phyloP scores from a whole-genome alignment of 2,797 vertebrate species.

The Acanthurus lineatus region DNA sequence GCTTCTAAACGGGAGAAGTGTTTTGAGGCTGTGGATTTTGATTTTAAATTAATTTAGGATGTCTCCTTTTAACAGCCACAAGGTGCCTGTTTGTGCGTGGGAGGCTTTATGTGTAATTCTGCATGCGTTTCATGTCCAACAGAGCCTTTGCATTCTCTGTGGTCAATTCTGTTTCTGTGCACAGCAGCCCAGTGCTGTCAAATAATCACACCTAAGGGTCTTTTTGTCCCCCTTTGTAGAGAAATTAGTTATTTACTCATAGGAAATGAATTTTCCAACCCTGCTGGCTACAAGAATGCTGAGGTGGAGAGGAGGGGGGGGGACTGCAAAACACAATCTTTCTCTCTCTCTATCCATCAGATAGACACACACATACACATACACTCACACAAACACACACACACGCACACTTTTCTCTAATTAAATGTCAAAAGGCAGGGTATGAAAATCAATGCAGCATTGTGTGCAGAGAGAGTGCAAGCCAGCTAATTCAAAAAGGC shows the following conservation, averaged over 20 bases:
- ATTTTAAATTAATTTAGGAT: neutral
- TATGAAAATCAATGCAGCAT: conserved; percentile 71
- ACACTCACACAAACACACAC: conserved; percentile 32
- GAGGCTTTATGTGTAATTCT: conserved; percentile 13
- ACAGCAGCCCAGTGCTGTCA: conserved; percentile 22
- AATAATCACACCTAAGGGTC: conserved; percentile 54
- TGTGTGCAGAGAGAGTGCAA: conserved; percentile 56
- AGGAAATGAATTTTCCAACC: conserved; percentile 70
- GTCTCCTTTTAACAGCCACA: neutral
- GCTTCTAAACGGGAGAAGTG: neutral
- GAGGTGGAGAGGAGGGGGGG: conserved; percentile 20
- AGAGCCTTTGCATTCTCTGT: neutral
- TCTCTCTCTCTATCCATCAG: conserved; percentile 37
- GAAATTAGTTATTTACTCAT: conserved; percentile 72
- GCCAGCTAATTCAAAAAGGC: conserved; percentile 58
- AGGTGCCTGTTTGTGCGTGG: neutral
- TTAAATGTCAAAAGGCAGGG: conserved; percentile 75
- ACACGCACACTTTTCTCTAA: conserved; percentile 62
- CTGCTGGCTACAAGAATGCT: conserved; percentile 34
- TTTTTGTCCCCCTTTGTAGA: conserved; percentile 55
- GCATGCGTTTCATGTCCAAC: neutral
- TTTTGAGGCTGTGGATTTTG: neutral
- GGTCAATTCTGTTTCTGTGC: conserved; percentile 17
- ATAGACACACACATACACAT: conserved; percentile 30
- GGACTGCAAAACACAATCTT: conserved; percentile 50